phyloP scores from a whole-genome alignment of 1,140 invertebrate species.

The Medauroidea extradentata region DNA sequence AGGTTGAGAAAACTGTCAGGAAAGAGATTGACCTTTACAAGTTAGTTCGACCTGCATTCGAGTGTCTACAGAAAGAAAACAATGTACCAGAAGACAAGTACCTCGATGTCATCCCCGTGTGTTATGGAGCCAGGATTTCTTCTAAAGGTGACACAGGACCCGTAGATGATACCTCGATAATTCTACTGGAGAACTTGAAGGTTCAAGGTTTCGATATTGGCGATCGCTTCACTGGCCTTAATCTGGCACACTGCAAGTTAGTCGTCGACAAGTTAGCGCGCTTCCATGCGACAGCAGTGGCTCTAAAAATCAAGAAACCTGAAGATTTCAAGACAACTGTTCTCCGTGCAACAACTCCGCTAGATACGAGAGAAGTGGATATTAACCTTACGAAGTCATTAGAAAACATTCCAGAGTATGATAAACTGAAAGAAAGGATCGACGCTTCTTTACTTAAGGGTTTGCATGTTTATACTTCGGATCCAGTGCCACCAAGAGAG shows the following conservation, averaged over 20 bases:
- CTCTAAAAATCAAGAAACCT: background rate
- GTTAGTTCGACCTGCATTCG: constrained; percentile 1
- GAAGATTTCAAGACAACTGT: background rate
- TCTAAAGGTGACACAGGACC: background rate
- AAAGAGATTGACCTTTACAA: constrained; percentile 8
- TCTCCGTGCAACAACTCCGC: background rate
- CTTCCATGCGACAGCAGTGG: background rate
- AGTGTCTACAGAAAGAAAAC: background rate
- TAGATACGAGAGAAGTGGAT: too few relatives aligned
- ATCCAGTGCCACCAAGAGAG: too few relatives aligned
- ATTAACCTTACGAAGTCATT: too few relatives aligned
- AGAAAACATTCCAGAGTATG: too few relatives aligned
- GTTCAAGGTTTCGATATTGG: background rate
- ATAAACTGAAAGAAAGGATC: too few relatives aligned
- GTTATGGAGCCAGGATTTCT: background rate
- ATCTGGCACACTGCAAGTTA: background rate
- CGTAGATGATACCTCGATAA: background rate
- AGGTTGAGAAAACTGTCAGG: background rate
- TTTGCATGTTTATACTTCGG: too few relatives aligned
- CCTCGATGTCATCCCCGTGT: background rate
- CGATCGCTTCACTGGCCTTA: background rate
- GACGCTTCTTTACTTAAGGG: too few relatives aligned
- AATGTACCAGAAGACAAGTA: background rate
- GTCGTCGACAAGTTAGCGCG: background rate
- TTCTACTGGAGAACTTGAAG: constrained; percentile 5